Evolutionary conservation across 1,140 invertebrate species (phyloP).

Genomic region (Rhynchophorus ferrugineus): DNA sequence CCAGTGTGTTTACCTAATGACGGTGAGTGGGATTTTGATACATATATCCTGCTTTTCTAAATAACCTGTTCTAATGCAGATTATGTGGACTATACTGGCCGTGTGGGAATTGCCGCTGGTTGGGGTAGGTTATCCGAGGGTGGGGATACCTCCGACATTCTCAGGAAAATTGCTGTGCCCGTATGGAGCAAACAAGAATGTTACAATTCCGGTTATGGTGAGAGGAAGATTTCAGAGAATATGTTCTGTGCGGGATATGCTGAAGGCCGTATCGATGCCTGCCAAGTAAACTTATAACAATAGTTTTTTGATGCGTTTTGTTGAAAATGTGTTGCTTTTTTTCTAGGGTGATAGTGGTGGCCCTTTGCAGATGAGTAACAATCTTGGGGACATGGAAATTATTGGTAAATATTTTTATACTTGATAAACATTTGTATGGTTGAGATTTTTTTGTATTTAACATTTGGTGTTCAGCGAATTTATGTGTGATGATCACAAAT

Average conservation of each 20-base stretch:
- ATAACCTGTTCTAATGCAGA: no score
- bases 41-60: no score
- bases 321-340: background rate
- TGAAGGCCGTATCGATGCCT: conserved; percentile 64
- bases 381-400: conserved; percentile 44
- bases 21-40: conserved; percentile 36
- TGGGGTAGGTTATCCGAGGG: conserved; percentile 66
- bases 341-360: conserved; percentile 50
- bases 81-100: conserved; percentile 49
- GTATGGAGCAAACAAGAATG: conserved; percentile 53
- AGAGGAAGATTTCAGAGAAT: conserved; percentile 55
- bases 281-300: conserved; percentile 49
- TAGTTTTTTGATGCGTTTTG: no score
- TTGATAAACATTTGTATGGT: background rate
- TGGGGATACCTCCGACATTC: conserved; percentile 50
- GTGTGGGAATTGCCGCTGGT: conserved; percentile 62
- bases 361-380: conserved; percentile 43
- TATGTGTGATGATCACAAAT: no score
- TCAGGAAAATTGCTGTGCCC: conserved; percentile 52
- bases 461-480: background rate
- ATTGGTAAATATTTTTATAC: conserved; percentile 42
- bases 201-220: conserved; percentile 45
- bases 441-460: background rate
- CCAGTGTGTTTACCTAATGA: conserved; percentile 65
- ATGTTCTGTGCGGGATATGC: conserved; percentile 73